Evolutionary conservation across 2,888 invertebrate genomes (phyloP).

Genomic region (Griposia aprilina): DNA sequence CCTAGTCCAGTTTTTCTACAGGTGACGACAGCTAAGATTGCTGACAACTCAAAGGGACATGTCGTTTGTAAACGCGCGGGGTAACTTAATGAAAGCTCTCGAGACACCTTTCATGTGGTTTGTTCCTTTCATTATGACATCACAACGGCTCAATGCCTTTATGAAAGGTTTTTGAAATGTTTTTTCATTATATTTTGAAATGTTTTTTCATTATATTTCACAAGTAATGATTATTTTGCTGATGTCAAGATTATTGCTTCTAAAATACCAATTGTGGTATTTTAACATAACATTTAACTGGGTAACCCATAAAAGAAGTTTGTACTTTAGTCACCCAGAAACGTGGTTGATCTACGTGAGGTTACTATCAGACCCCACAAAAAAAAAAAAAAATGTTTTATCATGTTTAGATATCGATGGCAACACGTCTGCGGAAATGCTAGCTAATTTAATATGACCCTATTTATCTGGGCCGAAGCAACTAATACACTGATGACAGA

Average conservation of each 20-base stretch:
- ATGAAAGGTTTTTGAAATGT: conserved; percentile 14
- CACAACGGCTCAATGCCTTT: conserved; percentile 31
- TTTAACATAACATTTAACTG: too few species aligned
- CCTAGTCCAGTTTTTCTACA: conserved; percentile 22
- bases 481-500: too few species aligned
- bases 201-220: conserved; percentile 2
- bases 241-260: background rate
- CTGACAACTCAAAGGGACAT: conserved; percentile 47
- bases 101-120: conserved; percentile 63
- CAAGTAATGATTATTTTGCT: background rate
- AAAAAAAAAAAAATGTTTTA: too few species aligned
- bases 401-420: too few species aligned
- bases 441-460: too few species aligned
- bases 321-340: too few species aligned
- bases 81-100: conserved; percentile 57
- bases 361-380: too few species aligned
- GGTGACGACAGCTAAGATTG: conserved; percentile 15
- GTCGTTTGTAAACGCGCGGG: conserved; percentile 40
- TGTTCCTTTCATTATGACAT: conserved; percentile 49
- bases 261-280: too few species aligned
- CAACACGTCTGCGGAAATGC: too few species aligned
- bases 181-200: conserved; percentile 25
- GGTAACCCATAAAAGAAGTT: too few species aligned
- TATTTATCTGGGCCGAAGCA: too few species aligned
- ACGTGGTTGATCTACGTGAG: too few species aligned